phyloP scores from a whole-genome alignment of 2,113 vertebrate species.

The Siphamia tubifer region DNA sequence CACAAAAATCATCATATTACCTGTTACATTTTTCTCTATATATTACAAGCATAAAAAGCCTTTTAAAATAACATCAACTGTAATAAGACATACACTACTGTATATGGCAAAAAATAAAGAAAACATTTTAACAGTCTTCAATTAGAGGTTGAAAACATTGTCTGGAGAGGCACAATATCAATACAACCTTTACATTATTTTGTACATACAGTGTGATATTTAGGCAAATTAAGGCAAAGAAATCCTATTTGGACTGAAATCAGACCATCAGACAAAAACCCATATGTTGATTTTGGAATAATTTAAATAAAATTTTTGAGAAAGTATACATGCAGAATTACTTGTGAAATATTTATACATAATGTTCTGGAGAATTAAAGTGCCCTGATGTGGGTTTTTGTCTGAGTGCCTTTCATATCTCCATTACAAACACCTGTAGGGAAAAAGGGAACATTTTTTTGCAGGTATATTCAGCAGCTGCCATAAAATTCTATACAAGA shows the following conservation, averaged over 20 bases:
- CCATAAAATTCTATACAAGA: constrained; percentile 12
- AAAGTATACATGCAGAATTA: background rate
- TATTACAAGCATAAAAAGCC: constrained; percentile 17
- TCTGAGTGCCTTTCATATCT: constrained; percentile 17
- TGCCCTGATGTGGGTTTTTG: background rate
- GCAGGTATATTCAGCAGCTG: constrained; percentile 10
- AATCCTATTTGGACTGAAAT: constrained; percentile 28
- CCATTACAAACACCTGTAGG: constrained; percentile 34
- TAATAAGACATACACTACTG: constrained; percentile 26
- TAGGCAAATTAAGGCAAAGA: constrained; percentile 73
- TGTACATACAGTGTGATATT: constrained; percentile 47
- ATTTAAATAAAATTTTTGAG: background rate
- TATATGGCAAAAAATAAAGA: constrained; percentile 27
- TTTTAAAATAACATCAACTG: constrained; percentile 12
- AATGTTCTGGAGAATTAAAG: background rate
- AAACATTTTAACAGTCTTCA: constrained; percentile 53
- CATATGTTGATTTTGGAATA: background rate
- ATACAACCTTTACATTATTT: constrained; percentile 56
- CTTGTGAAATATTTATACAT: background rate
- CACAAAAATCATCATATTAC: constrained; percentile 43
- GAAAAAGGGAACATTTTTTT: constrained; percentile 10
- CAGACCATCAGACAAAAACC: constrained; percentile 18
- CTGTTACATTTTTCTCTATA: constrained; percentile 35
- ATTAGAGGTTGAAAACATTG: constrained; percentile 37
- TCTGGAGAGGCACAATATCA: constrained; percentile 70